Percentiles rank a stretch among this genome's conserved stretches.
These are phyloP conservation scores for Epinephelus moara DNA, from an alignment of 2,113 vertebrate species.

Conservation along the genomic window DNA sequence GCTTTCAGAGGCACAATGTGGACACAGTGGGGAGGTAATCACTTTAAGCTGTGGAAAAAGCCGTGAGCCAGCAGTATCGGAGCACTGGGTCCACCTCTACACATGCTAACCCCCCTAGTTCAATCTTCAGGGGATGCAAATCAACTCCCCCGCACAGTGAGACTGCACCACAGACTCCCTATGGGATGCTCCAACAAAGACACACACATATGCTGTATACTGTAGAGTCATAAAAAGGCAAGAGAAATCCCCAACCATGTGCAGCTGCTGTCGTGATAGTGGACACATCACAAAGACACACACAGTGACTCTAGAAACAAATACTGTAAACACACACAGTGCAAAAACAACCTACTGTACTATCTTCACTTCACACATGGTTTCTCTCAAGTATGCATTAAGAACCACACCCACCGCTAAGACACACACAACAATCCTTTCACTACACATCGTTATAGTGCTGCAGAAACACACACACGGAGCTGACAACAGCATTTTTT, in stretches of 20 bases:
- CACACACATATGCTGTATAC: slow-evolving; percentile 28
- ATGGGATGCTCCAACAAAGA: slow-evolving; percentile 63
- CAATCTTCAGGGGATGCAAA: slow-evolving; percentile 61
- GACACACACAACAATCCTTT: slow-evolving; percentile 41
- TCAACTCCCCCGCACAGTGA: slow-evolving; percentile 54
- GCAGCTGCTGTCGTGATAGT: slow-evolving; percentile 35
- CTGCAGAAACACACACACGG: slow-evolving; percentile 35
- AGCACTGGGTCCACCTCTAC: slow-evolving; percentile 37
- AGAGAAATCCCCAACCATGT: slow-evolving; percentile 42
- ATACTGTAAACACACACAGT: slow-evolving; percentile 26
- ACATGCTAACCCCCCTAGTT: slow-evolving; percentile 32
- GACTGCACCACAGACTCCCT: slow-evolving; percentile 40
- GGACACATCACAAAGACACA: slow-evolving; percentile 41
- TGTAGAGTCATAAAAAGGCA: not conserved
- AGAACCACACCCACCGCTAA: slow-evolving; percentile 63
- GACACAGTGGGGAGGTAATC: slow-evolving; percentile 66
- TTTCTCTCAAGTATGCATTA: slow-evolving; percentile 52
- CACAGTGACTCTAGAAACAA: slow-evolving; percentile 29
- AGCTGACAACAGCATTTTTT: slow-evolving; percentile 35
- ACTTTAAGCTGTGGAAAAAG: slow-evolving; percentile 68
- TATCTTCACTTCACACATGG: slow-evolving; percentile 67
- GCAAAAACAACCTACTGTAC: slow-evolving; percentile 31
- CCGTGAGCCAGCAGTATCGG: slow-evolving; percentile 66
- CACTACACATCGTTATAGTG: slow-evolving; percentile 5
- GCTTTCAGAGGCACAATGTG: slow-evolving; percentile 48